Base-by-base conservation (phyloP, 2,797 vertebrate species). In the Podargus strigoides region DNA sequence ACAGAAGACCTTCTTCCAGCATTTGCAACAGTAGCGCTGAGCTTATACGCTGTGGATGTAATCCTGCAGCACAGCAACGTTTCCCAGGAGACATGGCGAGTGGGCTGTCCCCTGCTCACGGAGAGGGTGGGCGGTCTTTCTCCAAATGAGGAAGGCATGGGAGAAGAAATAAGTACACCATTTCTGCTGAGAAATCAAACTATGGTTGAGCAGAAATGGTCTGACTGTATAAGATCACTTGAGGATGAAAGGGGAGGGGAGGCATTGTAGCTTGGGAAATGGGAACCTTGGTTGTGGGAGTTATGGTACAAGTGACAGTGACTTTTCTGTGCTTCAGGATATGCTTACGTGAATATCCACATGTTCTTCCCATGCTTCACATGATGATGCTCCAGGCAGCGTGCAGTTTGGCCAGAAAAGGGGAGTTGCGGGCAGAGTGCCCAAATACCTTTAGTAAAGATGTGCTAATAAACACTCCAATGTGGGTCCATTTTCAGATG, bases 401-500 rank as follows among this genome's bases (percentile, higher is more conserved):
- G 6, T 30, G 52, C 34, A 67, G 28, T 75, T 64, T 93, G 64
- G 30, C 73, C 58, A 78, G 55, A 91, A 93, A 91, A 83, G 34
- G 64, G 32, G 83, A 34, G 15, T 4, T 83, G 72, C 21, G 32
- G 89, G 79, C 60, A 80, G 49, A 56, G 10, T 73, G 79, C 75
- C 79, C 58, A 95, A 93, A 76, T 80, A 86, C 47, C 34, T 90
- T 83, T 41, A 62, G 27, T 64, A 77, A 85, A 80, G 47, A 74
- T 36, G 80, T 80, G 36, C 66, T 92, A 95, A 95, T 75, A 85
- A 80, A 89, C 58, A 66, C 42, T 93, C 30, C 55, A 58, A 14
- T 56, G 82, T 92, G 93, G 89, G 85, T 87, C 75, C 75, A 55
- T 78, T 85, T 92, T 80, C 84, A 93, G 72, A 87, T 21, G 32